Evolutionary conservation across 35 echinoderm and acorn worm species (phyloP), one percentile per base, ranked within the genome.

Genomic region (Stichopus chloronotus): DNA sequence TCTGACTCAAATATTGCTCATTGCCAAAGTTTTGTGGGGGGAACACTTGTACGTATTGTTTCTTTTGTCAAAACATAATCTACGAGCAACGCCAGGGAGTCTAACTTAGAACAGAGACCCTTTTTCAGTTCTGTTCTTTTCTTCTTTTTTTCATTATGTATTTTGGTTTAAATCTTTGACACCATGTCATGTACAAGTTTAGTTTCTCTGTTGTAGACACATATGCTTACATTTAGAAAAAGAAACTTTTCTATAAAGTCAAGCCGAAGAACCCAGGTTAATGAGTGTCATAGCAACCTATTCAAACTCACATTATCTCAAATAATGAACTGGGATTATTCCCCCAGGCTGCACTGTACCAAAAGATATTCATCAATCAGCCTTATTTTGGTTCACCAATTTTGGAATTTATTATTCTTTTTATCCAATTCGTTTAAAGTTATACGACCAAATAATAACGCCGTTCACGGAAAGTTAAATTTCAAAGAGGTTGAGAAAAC

Each of bases 211-310:
- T 74, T 74, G 30, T 43, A 43, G 30, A 74, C 69, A 20, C 69
- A 74, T 43, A 43, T 43, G 30, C 30, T 43, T 3, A 43, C 30
- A 43, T 43, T 43, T 43, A 43, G 30, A 43, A 43, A 43, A 43
- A 43, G 19, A 65, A 65, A 65, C 61, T 65, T 65, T 19, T 43
- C 30, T 43, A 43, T 65, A 65, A 83, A 83, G 57, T 20, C 20
- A 85, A 19, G 52, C 82, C 82, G 82, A 60, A 58, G 82, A 58
- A 21, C 57, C 25, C 82, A 85, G 82, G 82, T 85, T 85, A 85
- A 85, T 85, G 82, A 85, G 82, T 58, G 82, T 85, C 82, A 58
- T 85, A 85, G 82, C 55, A 85, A 85, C 82, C 82, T 6, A 85
- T 85, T 85, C 82, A 85, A 58, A 85, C 55, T 85, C 82, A 85